A percentile compares a stretch with the other conserved stretches of the same genome.
Evolutionary conservation across 2,888 invertebrate genomes (phyloP).

Genomic region (Biston betularia): DNA sequence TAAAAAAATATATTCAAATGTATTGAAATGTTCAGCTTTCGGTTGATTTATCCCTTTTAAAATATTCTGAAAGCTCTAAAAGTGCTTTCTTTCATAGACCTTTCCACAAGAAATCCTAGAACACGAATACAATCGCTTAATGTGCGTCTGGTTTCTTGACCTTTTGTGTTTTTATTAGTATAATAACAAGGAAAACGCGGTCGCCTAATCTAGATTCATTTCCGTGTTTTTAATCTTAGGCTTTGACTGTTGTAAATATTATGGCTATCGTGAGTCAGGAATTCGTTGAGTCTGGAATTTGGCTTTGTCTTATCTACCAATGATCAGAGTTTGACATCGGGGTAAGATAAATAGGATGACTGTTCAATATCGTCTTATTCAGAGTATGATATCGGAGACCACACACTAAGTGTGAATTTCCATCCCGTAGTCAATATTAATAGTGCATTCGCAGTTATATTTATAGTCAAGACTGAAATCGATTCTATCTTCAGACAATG

Average conservation of each 20-base stretch:
- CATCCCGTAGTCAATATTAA: background rate
- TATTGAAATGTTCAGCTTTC: background rate
- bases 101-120: slow-evolving; percentile 13
- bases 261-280: slow-evolving; percentile 27
- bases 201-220: slow-evolving; percentile 32
- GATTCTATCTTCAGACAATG: slow-evolving; percentile 28
- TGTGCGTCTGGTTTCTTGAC: slow-evolving; percentile 37
- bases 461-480: slow-evolving; percentile 18
- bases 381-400: slow-evolving; percentile 15
- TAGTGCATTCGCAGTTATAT: background rate
- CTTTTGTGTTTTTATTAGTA: slow-evolving; percentile 31
- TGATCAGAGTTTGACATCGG: slow-evolving; percentile 24
- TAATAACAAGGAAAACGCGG: slow-evolving; percentile 29
- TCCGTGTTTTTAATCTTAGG: slow-evolving; percentile 32
- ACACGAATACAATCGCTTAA: slow-evolving; percentile 3
- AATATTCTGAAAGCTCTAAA: slow-evolving; percentile 2
- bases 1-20: too few relatives aligned
- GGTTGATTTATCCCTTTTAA: background rate
- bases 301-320: slow-evolving; percentile 19
- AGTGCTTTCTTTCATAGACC: slow-evolving; percentile 6
- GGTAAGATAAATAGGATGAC: slow-evolving; percentile 16
- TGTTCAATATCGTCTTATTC: background rate
- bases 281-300: slow-evolving; percentile 25
- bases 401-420: slow-evolving; percentile 7
- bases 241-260: slow-evolving; percentile 30